Percentiles rank a stretch among this genome's conserved stretches.
phyloP scores from a whole-genome alignment of 1,140 invertebrate genomes.

The Bombus turneri region DNA sequence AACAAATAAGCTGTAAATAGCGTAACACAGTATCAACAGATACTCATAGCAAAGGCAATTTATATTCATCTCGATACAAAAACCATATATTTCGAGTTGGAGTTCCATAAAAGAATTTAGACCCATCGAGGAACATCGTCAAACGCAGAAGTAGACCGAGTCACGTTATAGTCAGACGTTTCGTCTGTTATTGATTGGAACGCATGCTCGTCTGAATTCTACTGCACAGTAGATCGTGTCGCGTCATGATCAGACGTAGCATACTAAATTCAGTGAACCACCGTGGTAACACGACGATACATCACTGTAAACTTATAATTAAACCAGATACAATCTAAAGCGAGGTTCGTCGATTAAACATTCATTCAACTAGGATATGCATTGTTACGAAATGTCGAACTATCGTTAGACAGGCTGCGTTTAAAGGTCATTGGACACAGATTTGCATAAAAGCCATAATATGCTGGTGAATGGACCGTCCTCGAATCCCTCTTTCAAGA shows the following conservation, averaged over 20 bases:
- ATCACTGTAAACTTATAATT: background rate
- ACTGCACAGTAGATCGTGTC: background rate
- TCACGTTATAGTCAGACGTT: background rate
- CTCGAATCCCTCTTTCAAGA: constrained; percentile 35
- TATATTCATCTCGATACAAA: background rate
- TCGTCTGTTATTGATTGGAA: background rate
- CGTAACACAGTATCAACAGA: background rate
- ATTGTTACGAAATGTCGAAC: constrained; percentile 28
- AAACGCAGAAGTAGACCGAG: background rate
- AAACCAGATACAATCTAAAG: background rate
- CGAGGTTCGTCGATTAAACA: background rate
- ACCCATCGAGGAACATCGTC: background rate
- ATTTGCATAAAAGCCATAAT: constrained; percentile 57
- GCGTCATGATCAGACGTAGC: background rate
- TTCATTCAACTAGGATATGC: background rate
- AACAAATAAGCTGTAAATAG: background rate
- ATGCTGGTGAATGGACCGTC: constrained; percentile 1
- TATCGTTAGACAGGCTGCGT: background rate
- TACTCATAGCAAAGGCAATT: background rate
- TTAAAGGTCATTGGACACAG: constrained; percentile 37
- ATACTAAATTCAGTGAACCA: background rate
- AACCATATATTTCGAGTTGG: background rate
- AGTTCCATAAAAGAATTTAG: background rate
- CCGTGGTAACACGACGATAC: background rate
- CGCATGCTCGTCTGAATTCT: background rate